These are phyloP conservation scores for Pteronura brasiliensis DNA, from an alignment of 2,113 vertebrate genomes.

Conservation along the genomic window DNA sequence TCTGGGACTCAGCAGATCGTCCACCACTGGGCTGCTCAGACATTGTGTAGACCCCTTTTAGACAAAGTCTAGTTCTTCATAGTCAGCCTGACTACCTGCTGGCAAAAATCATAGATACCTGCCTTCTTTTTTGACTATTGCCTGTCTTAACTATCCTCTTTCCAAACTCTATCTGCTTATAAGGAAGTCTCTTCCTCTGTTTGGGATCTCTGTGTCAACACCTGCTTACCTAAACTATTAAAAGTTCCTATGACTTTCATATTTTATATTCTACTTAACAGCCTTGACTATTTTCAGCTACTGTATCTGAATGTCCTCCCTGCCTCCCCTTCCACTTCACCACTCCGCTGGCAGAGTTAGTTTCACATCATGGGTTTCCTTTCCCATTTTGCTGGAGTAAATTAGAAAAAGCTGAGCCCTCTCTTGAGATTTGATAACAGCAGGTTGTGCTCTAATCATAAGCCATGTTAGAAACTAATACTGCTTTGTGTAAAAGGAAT, in stretches of 20 bases:
- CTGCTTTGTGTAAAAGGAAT: neutral
- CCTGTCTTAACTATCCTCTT: neutral
- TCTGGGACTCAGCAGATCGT: neutral
- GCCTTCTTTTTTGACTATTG: neutral
- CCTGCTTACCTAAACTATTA: neutral
- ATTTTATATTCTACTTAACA: neutral
- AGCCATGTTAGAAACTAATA: neutral
- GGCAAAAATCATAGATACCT: neutral
- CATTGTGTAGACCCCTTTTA: neutral
- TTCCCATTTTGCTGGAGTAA: neutral
- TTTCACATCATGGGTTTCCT: neutral
- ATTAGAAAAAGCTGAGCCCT: neutral
- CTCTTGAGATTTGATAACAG: neutral
- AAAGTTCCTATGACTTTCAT: neutral
- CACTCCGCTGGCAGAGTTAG: neutral
- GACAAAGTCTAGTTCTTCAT: neutral
- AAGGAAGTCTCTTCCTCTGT: neutral
- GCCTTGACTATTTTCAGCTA: neutral
- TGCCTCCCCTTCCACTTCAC: fast-evolving
- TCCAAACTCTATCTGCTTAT: neutral
- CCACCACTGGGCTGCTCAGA: neutral
- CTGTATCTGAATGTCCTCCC: neutral
- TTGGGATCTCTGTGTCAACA: neutral
- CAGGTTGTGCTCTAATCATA: neutral
- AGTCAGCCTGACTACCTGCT: neutral